phyloP scores from a whole-genome alignment of 92 coral and sea anemone genomes.

The Epizoanthus fatuus region DNA sequence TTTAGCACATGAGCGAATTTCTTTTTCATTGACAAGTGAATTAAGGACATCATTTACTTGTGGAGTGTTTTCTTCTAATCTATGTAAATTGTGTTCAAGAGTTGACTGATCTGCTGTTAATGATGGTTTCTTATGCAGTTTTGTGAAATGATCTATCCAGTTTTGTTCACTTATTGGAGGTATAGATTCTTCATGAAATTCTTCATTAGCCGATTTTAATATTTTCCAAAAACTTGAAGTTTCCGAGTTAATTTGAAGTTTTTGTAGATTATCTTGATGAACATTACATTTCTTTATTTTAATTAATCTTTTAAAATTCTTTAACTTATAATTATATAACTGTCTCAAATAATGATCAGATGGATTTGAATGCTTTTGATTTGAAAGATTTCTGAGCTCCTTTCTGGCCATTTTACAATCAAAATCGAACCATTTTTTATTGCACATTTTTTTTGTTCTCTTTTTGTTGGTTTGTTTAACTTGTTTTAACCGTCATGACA shows the following conservation, averaged over 20 bases:
- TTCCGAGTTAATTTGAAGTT: neutral
- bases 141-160: constrained; percentile 46
- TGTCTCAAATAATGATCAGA: constrained; percentile 21
- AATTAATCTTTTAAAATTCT: constrained; percentile 40
- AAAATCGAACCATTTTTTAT: too few relatives aligned
- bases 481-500: too few relatives aligned
- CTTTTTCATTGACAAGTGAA: constrained; percentile 33
- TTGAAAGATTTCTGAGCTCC: too few relatives aligned
- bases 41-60: constrained; percentile 1
- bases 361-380: constrained; percentile 21
- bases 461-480: too few relatives aligned
- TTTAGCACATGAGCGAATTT: constrained; percentile 6
- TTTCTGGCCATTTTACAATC: too few relatives aligned
- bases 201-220: constrained; percentile 52
- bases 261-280: constrained; percentile 22
- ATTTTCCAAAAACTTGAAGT: constrained; percentile 43
- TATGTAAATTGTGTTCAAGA: constrained; percentile 1
- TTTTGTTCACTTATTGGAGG: constrained; percentile 42
- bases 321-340: constrained; percentile 26
- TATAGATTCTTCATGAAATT: neutral
- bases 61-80: constrained; percentile 2
- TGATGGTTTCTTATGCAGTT: constrained; percentile 20
- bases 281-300: constrained; percentile 24
- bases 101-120: neutral
- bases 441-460: too few relatives aligned